Percentiles rank a stretch among this genome's conserved stretches.
phyloP scores from a whole-genome alignment of 2,888 invertebrate genomes.

The Hyposoter dolosus region DNA sequence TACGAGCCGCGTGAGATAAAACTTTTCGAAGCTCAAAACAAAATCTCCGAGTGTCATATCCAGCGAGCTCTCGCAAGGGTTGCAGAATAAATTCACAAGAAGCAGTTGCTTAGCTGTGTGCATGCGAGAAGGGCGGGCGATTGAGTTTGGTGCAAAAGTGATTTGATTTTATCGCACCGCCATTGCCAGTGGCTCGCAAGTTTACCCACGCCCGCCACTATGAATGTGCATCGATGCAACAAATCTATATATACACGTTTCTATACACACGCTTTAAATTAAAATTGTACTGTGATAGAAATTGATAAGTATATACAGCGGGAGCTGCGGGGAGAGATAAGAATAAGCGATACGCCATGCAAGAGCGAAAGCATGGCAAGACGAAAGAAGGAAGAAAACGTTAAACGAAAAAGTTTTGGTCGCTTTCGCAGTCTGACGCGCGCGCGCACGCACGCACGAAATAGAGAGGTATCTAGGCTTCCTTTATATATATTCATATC shows the following conservation, averaged over 20 bases:
- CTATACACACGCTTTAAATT: not conserved
- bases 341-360: not conserved
- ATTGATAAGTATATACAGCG: conserved; percentile 37
- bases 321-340: conserved; percentile 31
- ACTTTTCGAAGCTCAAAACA: not conserved
- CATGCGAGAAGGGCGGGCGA: not conserved
- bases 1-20: not conserved
- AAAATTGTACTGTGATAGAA: conserved; percentile 50
- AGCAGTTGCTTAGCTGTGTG: too few species aligned
- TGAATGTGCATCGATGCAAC: not conserved
- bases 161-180: conserved; percentile 34
- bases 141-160: conserved; percentile 45
- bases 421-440: conserved; percentile 11
- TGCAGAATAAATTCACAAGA: not conserved
- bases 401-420: conserved; percentile 25
- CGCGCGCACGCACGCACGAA: conserved; percentile 28
- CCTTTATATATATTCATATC: conserved; percentile 21
- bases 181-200: conserved; percentile 12
- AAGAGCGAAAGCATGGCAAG: not conserved
- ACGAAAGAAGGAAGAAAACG: conserved; percentile 11
- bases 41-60: not conserved
- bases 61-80: not conserved
- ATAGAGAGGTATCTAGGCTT: conserved; percentile 60
- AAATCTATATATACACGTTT: not conserved
- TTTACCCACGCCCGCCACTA: not conserved